phyloP scores from a whole-genome alignment of 2,888 invertebrate genomes.

The Pecten maximus region DNA sequence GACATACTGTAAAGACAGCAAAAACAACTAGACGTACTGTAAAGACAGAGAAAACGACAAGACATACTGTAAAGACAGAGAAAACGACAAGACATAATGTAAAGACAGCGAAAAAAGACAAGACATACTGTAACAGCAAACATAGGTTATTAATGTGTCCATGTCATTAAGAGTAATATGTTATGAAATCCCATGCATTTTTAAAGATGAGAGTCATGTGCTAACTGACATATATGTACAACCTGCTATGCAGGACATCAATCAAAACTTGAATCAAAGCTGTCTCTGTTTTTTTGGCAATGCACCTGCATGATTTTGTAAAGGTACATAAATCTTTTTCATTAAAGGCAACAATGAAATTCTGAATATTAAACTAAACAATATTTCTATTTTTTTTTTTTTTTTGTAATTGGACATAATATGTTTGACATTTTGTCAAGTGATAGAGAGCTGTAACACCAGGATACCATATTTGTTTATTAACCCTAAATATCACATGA shows the following conservation, averaged over 20 bases:
- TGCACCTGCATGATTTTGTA: conserved; percentile 11
- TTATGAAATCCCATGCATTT: background rate
- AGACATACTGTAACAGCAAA: too few relatives aligned
- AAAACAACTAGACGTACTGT: too few relatives aligned
- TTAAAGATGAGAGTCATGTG: background rate
- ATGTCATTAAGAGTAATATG: background rate
- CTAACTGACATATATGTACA: background rate
- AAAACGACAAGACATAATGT: too few relatives aligned
- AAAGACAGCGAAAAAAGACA: too few relatives aligned
- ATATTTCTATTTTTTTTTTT: background rate
- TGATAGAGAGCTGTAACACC: background rate
- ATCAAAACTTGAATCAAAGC: background rate
- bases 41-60: too few relatives aligned
- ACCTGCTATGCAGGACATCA: background rate
- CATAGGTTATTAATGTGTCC: background rate
- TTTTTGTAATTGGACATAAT: background rate
- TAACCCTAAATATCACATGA: too few relatives aligned
- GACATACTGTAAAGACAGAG: too few relatives aligned
- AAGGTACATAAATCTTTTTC: background rate
- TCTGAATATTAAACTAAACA: background rate
- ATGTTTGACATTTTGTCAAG: background rate
- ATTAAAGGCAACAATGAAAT: background rate
- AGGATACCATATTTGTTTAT: too few relatives aligned
- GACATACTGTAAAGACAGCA: too few relatives aligned
- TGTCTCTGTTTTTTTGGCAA: background rate